A percentile compares a stretch with the other conserved stretches of the same genome.
Evolutionary conservation across 2,888 invertebrate genomes (phyloP).

Genomic region (Trissonchulus sp.): DNA sequence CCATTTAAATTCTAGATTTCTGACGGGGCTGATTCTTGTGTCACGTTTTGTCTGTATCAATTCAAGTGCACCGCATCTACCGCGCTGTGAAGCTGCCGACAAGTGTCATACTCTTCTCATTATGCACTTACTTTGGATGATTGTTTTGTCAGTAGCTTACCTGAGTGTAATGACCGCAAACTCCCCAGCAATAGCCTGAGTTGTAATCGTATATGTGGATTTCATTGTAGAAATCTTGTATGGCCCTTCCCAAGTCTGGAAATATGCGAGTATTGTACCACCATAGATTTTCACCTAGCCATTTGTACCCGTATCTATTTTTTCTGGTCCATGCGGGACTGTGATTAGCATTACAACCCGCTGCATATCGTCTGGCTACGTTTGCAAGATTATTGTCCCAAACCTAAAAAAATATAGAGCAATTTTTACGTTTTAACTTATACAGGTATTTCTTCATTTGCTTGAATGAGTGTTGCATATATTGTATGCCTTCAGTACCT

Average conservation of each 20-base stretch:
- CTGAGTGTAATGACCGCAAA: conserved; percentile 36
- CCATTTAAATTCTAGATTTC: no score
- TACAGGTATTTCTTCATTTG: no score
- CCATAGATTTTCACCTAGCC: conserved; percentile 35
- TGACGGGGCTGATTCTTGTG: no score
- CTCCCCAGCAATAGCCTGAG: conserved; percentile 23
- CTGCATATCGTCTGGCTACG: conserved; percentile 25
- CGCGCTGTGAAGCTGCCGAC: no score
- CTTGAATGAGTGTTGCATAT: no score
- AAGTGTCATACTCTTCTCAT: no score
- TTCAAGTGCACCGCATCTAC: no score
- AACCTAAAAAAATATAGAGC: conserved; percentile 21
- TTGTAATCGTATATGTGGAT: conserved; percentile 30
- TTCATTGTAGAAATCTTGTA: conserved; percentile 34
- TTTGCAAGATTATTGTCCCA: conserved; percentile 33
- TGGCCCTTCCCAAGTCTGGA: conserved; percentile 7
- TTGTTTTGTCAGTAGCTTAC: no score
- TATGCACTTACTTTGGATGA: no score
- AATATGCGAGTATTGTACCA: conserved; percentile 29
- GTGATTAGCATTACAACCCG: conserved; percentile 31
- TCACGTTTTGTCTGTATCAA: no score
- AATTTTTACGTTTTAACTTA: no score
- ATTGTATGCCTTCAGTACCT: no score
- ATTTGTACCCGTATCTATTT: conserved; percentile 26
- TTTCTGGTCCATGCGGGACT: not conserved